Conservation (phyloP, 2,113 vertebrate species). For the Scartelaos histophorus region DNA sequence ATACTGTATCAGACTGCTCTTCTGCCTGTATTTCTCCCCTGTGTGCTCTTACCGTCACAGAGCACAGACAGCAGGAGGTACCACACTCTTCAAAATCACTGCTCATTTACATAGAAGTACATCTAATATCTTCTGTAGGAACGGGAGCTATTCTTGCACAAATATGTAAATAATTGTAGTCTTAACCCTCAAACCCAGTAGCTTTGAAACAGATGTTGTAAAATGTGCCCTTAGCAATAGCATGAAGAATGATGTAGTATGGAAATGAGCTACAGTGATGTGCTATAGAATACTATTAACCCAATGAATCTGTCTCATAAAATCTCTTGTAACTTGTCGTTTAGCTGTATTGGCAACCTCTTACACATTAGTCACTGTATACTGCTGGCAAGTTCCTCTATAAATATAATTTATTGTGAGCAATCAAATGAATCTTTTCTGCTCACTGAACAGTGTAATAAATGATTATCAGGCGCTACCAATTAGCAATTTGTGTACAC, state of each 20-base stretch:
- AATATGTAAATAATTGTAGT: slow-evolving; percentile 3
- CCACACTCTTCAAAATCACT: slow-evolving; percentile 28
- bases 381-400: slow-evolving; percentile 22
- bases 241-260: not conserved
- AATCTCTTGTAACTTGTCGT: not conserved
- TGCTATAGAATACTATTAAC: not conserved
- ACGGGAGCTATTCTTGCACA: not conserved
- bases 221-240: not conserved
- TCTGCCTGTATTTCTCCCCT: slow-evolving; percentile 12
- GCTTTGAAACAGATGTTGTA: not conserved
- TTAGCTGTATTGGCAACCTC: not conserved
- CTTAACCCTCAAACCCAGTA: not conserved
- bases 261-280: not conserved
- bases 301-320: slow-evolving; percentile 6
- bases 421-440: slow-evolving; percentile 48
- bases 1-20: slow-evolving; percentile 49
- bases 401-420: slow-evolving; percentile 46
- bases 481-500: slow-evolving; percentile 35
- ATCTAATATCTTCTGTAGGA: slow-evolving; percentile 17
- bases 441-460: slow-evolving; percentile 49
- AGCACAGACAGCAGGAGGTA: slow-evolving; percentile 45
- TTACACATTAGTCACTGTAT: slow-evolving; percentile 18
- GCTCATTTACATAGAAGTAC: slow-evolving; percentile 13
- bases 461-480: slow-evolving; percentile 51
- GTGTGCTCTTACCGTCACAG: slow-evolving; percentile 28